These are phyloP conservation scores for Drosophila recens DNA, from an alignment of 2,888 invertebrate genomes.

Conservation along the genomic window DNA sequence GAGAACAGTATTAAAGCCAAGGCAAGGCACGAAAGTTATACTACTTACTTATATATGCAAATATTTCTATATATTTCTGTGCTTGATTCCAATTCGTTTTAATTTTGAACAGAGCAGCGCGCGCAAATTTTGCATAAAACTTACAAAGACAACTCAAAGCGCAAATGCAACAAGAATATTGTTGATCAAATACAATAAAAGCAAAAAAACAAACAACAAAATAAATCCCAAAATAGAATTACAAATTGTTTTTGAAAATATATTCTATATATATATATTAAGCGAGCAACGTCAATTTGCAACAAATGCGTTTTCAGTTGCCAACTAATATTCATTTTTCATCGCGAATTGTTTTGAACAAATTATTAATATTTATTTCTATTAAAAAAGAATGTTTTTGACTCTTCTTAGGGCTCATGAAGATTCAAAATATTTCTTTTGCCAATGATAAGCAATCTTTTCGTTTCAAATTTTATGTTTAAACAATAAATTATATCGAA, in stretches of 20 bases:
- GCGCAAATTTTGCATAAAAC: slow-evolving; percentile 36
- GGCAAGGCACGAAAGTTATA: slow-evolving; percentile 62
- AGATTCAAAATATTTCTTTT: slow-evolving; percentile 83
- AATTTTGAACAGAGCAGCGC: slow-evolving; percentile 34
- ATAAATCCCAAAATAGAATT: slow-evolving; percentile 37
- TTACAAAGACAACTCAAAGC: slow-evolving; percentile 41
- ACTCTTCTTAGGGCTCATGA: slow-evolving; percentile 84
- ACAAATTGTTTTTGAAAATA: slow-evolving; percentile 67
- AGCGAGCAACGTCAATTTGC: slow-evolving; percentile 48
- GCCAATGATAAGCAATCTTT: slow-evolving; percentile 26
- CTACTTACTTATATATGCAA: slow-evolving; percentile 42
- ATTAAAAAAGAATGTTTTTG: slow-evolving; percentile 77
- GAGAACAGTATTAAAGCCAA: slow-evolving; percentile 77
- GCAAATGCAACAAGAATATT: slow-evolving; percentile 48
- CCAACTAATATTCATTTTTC: slow-evolving; percentile 21
- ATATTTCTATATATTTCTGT: slow-evolving; percentile 54
- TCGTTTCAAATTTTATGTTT: slow-evolving; percentile 35
- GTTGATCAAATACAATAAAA: slow-evolving; percentile 49
- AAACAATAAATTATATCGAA: slow-evolving; percentile 8
- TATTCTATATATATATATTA: slow-evolving; percentile 21
- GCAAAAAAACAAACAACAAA: slow-evolving; percentile 29
- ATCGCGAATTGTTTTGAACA: slow-evolving; percentile 12
- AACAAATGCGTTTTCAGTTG: slow-evolving; percentile 29
- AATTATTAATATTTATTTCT: slow-evolving; percentile 14
- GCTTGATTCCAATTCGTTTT: slow-evolving; percentile 73